phyloP scores from a whole-genome alignment of 2,888 invertebrate genomes.

The Pterobdella sp. region DNA sequence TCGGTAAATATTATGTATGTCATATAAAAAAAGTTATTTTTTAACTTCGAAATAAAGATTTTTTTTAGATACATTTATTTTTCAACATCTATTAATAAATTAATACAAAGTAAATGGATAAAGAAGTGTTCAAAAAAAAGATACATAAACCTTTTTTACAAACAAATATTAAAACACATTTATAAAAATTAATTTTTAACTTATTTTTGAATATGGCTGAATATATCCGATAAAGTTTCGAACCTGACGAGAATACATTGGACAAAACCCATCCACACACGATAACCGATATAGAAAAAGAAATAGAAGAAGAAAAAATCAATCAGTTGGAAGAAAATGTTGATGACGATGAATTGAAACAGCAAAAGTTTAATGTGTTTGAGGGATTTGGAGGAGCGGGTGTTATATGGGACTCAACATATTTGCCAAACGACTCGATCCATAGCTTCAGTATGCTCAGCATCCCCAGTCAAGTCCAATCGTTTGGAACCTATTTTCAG shows the following conservation, averaged over 20 bases:
- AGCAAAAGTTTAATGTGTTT: not conserved
- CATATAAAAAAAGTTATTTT: too few relatives aligned
- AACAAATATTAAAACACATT: too few relatives aligned
- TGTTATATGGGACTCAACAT: constrained; percentile 2
- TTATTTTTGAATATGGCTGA: too few relatives aligned
- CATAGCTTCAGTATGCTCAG: not conserved
- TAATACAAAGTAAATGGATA: too few relatives aligned
- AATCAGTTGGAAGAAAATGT: not conserved
- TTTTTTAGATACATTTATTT: too few relatives aligned
- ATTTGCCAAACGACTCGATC: constrained; percentile 14
- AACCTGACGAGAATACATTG: not conserved
- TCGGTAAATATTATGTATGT: not conserved
- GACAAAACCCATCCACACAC: not conserved
- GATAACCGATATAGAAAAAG: not conserved
- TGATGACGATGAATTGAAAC: not conserved
- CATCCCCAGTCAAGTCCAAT: not conserved
- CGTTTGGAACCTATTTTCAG: not conserved
- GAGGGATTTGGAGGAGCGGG: constrained; percentile 25
- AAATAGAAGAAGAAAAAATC: not conserved
- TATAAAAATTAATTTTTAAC: too few relatives aligned
- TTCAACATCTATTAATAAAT: too few relatives aligned
- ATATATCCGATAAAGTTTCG: too few relatives aligned
- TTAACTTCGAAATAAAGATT: too few relatives aligned
- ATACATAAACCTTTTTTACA: too few relatives aligned
- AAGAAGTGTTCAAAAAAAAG: too few relatives aligned